These are phyloP conservation scores for Deroplatys truncata DNA, from an alignment of 2,888 invertebrate species.

Conservation along the genomic window DNA sequence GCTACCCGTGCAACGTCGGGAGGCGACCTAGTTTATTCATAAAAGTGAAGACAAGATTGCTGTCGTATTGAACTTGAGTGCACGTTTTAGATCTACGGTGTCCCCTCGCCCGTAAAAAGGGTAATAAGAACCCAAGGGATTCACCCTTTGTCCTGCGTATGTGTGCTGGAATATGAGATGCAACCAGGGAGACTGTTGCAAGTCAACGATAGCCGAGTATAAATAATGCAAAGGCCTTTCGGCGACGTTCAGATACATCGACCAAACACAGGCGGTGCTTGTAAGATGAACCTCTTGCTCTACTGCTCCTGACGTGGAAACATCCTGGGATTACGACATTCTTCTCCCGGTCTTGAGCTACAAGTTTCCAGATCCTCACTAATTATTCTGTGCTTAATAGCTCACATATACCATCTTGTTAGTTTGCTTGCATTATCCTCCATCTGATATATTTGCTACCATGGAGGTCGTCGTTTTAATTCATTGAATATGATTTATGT, in stretches of 20 bases:
- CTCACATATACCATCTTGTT: too few species aligned
- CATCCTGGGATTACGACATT: not conserved
- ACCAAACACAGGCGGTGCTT: not conserved
- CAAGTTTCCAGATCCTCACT: too few species aligned
- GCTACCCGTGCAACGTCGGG: too few species aligned
- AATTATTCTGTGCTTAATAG: too few species aligned
- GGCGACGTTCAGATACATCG: not conserved
- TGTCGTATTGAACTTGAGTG: too few species aligned
- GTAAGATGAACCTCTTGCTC: not conserved
- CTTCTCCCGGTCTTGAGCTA: not conserved
- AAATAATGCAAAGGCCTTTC: not conserved
- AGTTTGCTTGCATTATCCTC: too few species aligned
- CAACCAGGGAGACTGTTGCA: not conserved
- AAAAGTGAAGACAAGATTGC: too few species aligned
- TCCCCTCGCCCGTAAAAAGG: not conserved
- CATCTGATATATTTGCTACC: too few species aligned
- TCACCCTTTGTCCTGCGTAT: not conserved
- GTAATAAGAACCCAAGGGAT: not conserved
- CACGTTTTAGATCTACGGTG: not conserved
- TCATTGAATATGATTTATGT: too few species aligned
- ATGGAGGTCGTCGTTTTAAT: too few species aligned
- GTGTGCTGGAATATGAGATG: not conserved
- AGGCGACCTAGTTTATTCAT: too few species aligned
- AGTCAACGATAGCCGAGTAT: not conserved
- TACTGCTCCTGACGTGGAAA: not conserved